Evolutionary conservation across 2,888 invertebrate species (phyloP), one percentile per base, ranked within the genome.

Genomic region (Cenopis cana): DNA sequence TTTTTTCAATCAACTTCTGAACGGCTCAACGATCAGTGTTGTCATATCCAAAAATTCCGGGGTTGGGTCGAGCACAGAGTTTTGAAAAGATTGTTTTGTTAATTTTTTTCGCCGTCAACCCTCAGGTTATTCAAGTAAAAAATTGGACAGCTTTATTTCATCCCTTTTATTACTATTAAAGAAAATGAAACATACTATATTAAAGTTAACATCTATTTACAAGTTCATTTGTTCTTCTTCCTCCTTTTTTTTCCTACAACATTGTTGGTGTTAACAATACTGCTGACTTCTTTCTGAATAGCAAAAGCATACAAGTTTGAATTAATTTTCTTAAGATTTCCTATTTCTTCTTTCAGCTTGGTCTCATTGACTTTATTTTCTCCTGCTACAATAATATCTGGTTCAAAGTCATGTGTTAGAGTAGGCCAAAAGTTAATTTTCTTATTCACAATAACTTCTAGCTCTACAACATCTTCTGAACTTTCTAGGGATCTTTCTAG

Each of bases 401-500:
- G 60, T 38, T 50, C 55, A 56, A 29, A 18, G 24, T 62, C 64
- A 56, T 49, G 38, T 24, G 75, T 74, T 85, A 86, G 14, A 81
- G 49, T 73, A 86, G 88, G 87, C 90, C 95, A 94, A 72, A 94
- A 90, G 67, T 88, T 82, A 12, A 85, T 85, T 74, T 91, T 89
- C 59, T 85, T 88, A 66, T 88, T 88, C 0, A 85, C 79, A 29
- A 90, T 74, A 12, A 94, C 79, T 79, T 93, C 93, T 75, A 88
- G 91, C 89, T 83, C 95, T 83, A 79, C 81, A 0, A 87, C 69
- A 64, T 91, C 87, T 59, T 94, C 94, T 11, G 82, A 85, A 76
- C 93, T 91, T 76, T 95, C 95, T 14, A 95, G 87, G 77, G 94
- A 94, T 73, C 96, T 94, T 77, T 96, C 95, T 67, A 97, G 89